Evolutionary conservation across 2,113 vertebrate species (phyloP).

Genomic region (Oncorhynchus clarkii): DNA sequence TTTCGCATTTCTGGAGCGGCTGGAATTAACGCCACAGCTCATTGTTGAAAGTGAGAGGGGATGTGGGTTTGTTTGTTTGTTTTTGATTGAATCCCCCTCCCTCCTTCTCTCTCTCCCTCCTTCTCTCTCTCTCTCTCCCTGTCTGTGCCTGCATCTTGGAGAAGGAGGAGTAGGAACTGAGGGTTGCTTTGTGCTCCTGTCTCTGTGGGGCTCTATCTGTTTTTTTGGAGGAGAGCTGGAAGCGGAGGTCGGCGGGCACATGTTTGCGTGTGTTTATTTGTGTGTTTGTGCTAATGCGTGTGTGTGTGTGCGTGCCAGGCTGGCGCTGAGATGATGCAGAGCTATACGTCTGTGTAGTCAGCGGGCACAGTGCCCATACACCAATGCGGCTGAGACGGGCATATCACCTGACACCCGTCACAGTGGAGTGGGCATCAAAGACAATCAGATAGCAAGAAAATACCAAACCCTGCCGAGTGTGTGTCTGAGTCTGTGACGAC

Average conservation of each 20-base stretch:
- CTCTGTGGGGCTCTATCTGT: neutral
- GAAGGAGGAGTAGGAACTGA: conserved; percentile 49
- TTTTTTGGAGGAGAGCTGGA: too few species aligned
- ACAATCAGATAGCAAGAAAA: conserved; percentile 48
- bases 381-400: too few species aligned
- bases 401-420: too few species aligned
- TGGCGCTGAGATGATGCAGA: too few species aligned
- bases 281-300: neutral
- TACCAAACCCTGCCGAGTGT: conserved; percentile 25
- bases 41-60: neutral
- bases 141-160: conserved; percentile 21
- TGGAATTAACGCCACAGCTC: neutral
- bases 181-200: conserved; percentile 1
- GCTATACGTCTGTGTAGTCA: too few species aligned
- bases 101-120: neutral
- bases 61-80: conserved; percentile 13
- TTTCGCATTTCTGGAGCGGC: neutral
- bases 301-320: neutral
- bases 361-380: too few species aligned
- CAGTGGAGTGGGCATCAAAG: conserved; percentile 15
- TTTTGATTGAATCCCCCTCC: conserved; percentile 1
- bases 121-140: neutral
- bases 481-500: conserved; percentile 17
- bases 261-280: neutral
- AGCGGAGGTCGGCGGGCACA: neutral